phyloP scores from a whole-genome alignment of 2,797 vertebrate genomes.

The Ara ararauna region DNA sequence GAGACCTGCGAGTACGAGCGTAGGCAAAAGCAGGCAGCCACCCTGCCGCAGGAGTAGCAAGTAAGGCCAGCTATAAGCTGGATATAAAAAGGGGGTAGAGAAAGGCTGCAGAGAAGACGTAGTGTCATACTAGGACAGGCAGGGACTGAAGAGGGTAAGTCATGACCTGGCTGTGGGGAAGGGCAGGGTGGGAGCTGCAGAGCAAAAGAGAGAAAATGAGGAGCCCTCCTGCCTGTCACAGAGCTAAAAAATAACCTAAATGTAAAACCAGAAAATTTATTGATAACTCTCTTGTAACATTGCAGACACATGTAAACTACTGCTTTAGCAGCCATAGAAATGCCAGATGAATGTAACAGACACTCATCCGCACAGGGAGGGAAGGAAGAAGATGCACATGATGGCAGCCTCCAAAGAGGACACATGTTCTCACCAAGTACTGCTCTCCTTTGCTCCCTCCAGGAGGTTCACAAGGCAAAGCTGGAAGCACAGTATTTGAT shows the following conservation, averaged over 20 bases:
- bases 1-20: not conserved
- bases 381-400: not conserved
- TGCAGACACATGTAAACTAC: not conserved
- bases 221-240: not conserved
- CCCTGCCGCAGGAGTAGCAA: not conserved
- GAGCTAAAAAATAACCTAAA: too few relatives aligned
- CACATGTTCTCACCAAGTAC: not conserved
- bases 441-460: not conserved
- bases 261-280: not conserved
- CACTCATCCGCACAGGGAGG: not conserved
- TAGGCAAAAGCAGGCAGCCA: not conserved
- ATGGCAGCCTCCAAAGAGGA: not conserved
- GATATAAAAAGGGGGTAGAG: not conserved
- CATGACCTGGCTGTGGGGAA: not conserved
- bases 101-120: not conserved
- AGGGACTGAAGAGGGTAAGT: not conserved
- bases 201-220: not conserved
- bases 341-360: not conserved
- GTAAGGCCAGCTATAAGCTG: slow-evolving; percentile 8
- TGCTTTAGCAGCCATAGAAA: not conserved
- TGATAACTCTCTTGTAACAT: not conserved
- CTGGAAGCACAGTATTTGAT: not conserved
- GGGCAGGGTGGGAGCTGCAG: not conserved
- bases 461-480: not conserved
- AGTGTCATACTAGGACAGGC: slow-evolving; percentile 22